Evolutionary conservation across 2,113 vertebrate genomes (phyloP).

Genomic region (Perognathus longimembris): DNA sequence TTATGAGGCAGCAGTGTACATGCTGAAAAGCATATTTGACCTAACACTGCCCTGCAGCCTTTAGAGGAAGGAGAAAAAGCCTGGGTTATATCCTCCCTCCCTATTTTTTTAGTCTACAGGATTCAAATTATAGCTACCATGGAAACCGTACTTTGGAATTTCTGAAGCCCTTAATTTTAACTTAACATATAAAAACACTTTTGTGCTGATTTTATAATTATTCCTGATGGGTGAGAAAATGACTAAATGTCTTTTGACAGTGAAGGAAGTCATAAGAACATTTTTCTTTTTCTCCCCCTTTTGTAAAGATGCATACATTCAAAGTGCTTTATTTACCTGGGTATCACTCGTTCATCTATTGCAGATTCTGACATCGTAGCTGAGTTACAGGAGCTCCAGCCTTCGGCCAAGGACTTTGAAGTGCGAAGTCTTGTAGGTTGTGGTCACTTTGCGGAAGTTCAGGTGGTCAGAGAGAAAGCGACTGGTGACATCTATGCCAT

Average conservation of each 20-base stretch:
- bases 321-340: slow-evolving; percentile 60
- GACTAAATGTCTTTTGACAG: slow-evolving; percentile 81
- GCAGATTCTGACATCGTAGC: slow-evolving; percentile 92
- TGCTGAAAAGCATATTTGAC: neutral
- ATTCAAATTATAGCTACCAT: slow-evolving; percentile 85
- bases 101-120: slow-evolving; percentile 75
- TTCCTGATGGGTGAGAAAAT: slow-evolving; percentile 78
- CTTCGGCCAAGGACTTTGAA: slow-evolving; percentile 93
- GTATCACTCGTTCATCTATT: slow-evolving; percentile 71
- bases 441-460: slow-evolving; percentile 94
- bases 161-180: slow-evolving; percentile 84
- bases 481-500: slow-evolving; percentile 96
- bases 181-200: slow-evolving; percentile 80
- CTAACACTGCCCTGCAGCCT: slow-evolving; percentile 31
- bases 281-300: neutral
- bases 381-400: slow-evolving; percentile 93
- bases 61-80: slow-evolving; percentile 39
- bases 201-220: slow-evolving; percentile 83
- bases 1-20: slow-evolving; percentile 27
- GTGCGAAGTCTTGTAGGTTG: slow-evolving; percentile 91
- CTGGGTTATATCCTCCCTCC: slow-evolving; percentile 41
- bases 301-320: slow-evolving; percentile 33
- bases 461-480: slow-evolving; percentile 93
- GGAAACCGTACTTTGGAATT: slow-evolving; percentile 85
- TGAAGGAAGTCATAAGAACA: slow-evolving; percentile 58